A percentile compares a stretch with the other conserved stretches of the same genome.
These are phyloP conservation scores for Chondrilla cf. caribensis DNA, from an alignment of 37 sponge, comb jelly and placozoan species.

Conservation along the genomic window DNA sequence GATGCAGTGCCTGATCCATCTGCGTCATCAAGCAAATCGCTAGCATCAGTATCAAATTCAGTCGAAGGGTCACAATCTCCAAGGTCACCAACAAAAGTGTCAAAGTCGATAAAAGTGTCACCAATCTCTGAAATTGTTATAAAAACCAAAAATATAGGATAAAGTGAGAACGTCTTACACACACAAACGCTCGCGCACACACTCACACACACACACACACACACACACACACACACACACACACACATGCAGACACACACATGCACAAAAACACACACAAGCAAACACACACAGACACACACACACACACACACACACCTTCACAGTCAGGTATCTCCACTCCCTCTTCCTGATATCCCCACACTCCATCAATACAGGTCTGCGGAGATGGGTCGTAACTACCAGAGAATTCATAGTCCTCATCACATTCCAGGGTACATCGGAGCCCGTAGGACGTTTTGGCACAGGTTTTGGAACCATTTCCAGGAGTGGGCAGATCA, in stretches of 20 bases:
- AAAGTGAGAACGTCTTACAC: too few relatives aligned
- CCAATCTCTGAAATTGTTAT: too few relatives aligned
- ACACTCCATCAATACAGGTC: constrained; percentile 14
- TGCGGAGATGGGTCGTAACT: constrained; percentile 6
- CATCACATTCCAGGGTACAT: neutral
- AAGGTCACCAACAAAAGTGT: neutral
- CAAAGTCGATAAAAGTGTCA: neutral
- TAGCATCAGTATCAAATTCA: neutral
- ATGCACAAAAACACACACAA: too few relatives aligned
- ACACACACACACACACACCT: neutral
- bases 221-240: too few relatives aligned
- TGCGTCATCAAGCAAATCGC: neutral
- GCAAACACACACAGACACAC: neutral
- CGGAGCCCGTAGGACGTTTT: neutral
- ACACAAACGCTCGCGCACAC: too few relatives aligned
- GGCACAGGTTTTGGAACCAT: neutral
- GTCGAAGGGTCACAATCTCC: neutral
- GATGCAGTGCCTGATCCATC: too few relatives aligned
- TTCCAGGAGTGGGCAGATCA: neutral
- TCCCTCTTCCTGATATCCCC: constrained; percentile 4
- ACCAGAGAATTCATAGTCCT: neutral
- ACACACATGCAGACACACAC: too few relatives aligned
- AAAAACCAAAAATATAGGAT: too few relatives aligned
- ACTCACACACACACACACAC: too few relatives aligned
- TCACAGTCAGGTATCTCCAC: constrained; percentile 11